A percentile compares a stretch with the other conserved stretches of the same genome.
These are phyloP conservation scores for Hydractinia symbiolongicarpus DNA, from an alignment of 30 jellyfish, hydroid and myxozoan genomes.

Conservation along the genomic window DNA sequence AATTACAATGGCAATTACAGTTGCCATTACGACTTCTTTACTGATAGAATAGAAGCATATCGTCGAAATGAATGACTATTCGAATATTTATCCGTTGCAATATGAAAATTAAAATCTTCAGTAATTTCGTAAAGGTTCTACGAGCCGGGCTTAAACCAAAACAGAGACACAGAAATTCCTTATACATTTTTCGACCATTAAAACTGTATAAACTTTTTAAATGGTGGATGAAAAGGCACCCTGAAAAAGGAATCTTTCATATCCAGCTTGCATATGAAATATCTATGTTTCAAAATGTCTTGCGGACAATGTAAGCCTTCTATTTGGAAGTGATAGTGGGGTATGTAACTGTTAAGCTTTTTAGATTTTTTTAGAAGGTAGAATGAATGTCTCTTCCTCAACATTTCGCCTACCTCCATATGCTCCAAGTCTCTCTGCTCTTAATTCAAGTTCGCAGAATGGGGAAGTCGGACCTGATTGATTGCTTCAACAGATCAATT, in stretches of 20 bases:
- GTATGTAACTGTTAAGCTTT: background rate
- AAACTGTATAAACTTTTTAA: constrained; percentile 23
- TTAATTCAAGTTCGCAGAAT: background rate
- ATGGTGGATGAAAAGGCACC: constrained; percentile 11
- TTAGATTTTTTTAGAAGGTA: background rate
- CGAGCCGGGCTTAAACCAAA: constrained; percentile 43
- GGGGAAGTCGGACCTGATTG: background rate
- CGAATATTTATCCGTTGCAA: background rate
- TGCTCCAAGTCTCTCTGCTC: constrained; percentile 5
- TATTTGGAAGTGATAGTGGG: background rate
- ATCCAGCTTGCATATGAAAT: constrained; percentile 28
- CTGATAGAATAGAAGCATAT: constrained; percentile 18
- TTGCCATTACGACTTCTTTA: background rate
- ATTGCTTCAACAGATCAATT: constrained; percentile 3
- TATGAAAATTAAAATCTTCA: too few species aligned
- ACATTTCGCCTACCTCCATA: constrained; percentile 7
- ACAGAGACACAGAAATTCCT: constrained; percentile 36
- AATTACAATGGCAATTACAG: background rate
- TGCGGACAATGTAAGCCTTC: background rate
- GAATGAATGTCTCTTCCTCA: background rate
- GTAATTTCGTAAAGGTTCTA: constrained; percentile 3
- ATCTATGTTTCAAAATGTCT: background rate
- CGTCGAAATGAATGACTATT: constrained; percentile 18
- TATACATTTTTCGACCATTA: constrained; percentile 21
- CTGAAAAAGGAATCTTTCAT: constrained; percentile 32